Base-by-base conservation (phyloP, 2,797 vertebrate genomes). In the Tiaroga cobitis region DNA sequence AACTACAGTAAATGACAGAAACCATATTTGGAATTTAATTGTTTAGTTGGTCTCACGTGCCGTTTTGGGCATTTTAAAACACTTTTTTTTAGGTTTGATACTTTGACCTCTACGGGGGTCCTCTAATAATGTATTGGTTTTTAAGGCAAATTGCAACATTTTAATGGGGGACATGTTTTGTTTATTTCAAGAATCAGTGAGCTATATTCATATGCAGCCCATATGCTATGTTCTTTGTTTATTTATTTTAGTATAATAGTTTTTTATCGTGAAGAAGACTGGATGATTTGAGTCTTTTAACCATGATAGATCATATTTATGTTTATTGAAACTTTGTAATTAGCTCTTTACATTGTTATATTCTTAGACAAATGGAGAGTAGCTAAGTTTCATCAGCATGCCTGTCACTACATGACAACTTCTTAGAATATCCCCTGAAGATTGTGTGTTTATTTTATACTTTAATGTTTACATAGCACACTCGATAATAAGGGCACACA, bases 401-500 rank as follows among this genome's bases (percentile, higher is more conserved):
- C 4, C 9, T 37, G 29, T 54, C 46, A 39, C 29, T 24, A 11
- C 39, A 49, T 26, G 46, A 49, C 41, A 37, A 18, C 67, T 18
- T 73, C 37, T 82, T 51, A 19, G 68, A 56, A 21, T 7, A 18
- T 18, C 54, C 34, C 54, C 68, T 21, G 1, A 29, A 39, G 68
- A 72, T 41, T 2, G 13, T 13, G 56, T 79, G 37, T 59, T 79
- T 70, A 16, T 32, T 26, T 78, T 34, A 69, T 43, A 18, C 43
- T 54, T 29, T 16, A 67, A 29, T 78, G 82, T 83, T 83, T 68
- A 68, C 61, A 77, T 13, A 21, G 16, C 43, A 21, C 18, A 67
- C 73, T 54, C 1, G 10, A n/a, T 77, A 84, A 77, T 49, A 74
- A 82, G 6, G 4, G 68, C 32, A 15, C 7, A 39, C 49, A 41